Evolutionary conservation across 2,888 invertebrate species (phyloP), one percentile per base, ranked within the genome.

Genomic region (Meloe dianella): DNA sequence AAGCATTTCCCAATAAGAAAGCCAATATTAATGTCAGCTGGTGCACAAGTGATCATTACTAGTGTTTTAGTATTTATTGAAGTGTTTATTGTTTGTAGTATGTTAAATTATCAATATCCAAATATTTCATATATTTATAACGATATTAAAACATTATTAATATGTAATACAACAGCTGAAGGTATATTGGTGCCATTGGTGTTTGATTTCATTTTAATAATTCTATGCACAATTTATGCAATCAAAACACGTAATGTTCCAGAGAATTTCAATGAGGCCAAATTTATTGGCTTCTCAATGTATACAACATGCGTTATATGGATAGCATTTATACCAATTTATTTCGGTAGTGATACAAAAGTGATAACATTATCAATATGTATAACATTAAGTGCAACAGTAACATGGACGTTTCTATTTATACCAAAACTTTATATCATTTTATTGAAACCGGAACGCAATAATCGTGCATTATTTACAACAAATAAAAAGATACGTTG

Each of bases 251-350:
- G 94, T 51, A 92, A 92, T 78, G 87, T 94, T 22, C 93, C 93
- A 0, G 93, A 92, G 81, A 93, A 93, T 82, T 93, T 93, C 82
- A 94, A 93, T 85, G 93, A 92, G 79, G 88, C 89, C 0, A 88
- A 89, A 76, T 89, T 89, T 78, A 91, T 92, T 71, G 92, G 93
- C 1, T 93, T 93, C 78, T 91, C 92, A 27, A 92, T 93, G 90
- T 93, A 91, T 84, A 91, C 91, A 0, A 92, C 91, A 0, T 89
- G 91, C 81, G 90, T 92, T 57, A 90, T 91, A 68, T 93, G 93
- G 93, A 85, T 91, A 41, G 93, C 93, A 14, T 93, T 93, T 82
- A 87, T 91, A 41, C 91, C 92, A 20, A 90, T 93, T 73, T 92
- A 92, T 81, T 91, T 91, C 78, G 91, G 91, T 47, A 90, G 90